Percentiles rank a stretch among this genome's conserved stretches.
phyloP scores from a whole-genome alignment of 2,888 invertebrate genomes.

The Taphrorychus bicolor region DNA sequence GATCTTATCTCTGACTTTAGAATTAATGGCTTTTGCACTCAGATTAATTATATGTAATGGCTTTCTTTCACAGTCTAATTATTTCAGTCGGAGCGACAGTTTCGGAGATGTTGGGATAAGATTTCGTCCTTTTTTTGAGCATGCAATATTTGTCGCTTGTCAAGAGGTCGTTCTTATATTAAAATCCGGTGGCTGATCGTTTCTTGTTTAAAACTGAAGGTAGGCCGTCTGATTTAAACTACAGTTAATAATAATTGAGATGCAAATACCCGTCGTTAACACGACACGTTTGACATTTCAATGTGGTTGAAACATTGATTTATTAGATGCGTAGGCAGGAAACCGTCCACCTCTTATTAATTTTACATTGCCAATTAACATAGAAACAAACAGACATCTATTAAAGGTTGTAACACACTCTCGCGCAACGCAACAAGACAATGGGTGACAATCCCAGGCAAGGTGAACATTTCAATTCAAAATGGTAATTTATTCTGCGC shows the following conservation, averaged over 20 bases:
- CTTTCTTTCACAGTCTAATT: slow-evolving; percentile 10
- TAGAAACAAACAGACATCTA: slow-evolving; percentile 32
- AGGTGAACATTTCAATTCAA: slow-evolving; percentile 27
- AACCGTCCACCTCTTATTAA: slow-evolving; percentile 27
- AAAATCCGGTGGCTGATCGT: neutral
- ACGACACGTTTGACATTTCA: slow-evolving; percentile 24
- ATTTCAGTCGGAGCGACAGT: slow-evolving; percentile 2
- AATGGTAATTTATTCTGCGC: slow-evolving; percentile 24
- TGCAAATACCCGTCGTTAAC: slow-evolving; percentile 17
- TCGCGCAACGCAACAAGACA: slow-evolving; percentile 12
- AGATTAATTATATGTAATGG: slow-evolving; percentile 11
- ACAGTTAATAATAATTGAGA: neutral
- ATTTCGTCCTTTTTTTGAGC: no score
- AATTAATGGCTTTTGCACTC: slow-evolving; percentile 13
- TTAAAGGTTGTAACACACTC: slow-evolving; percentile 23
- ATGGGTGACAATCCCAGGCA: slow-evolving; percentile 25
- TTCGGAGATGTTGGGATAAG: neutral
- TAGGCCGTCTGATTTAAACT: neutral
- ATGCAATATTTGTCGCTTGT: no score
- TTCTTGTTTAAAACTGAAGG: neutral
- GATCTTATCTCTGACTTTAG: slow-evolving; percentile 14
- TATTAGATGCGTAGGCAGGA: slow-evolving; percentile 25
- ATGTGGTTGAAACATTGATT: slow-evolving; percentile 23
- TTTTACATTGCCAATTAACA: slow-evolving; percentile 28
- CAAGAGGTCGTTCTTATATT: neutral